Evolutionary conservation across 2,888 invertebrate species (phyloP).

Genomic region (Tetragnatha montana): DNA sequence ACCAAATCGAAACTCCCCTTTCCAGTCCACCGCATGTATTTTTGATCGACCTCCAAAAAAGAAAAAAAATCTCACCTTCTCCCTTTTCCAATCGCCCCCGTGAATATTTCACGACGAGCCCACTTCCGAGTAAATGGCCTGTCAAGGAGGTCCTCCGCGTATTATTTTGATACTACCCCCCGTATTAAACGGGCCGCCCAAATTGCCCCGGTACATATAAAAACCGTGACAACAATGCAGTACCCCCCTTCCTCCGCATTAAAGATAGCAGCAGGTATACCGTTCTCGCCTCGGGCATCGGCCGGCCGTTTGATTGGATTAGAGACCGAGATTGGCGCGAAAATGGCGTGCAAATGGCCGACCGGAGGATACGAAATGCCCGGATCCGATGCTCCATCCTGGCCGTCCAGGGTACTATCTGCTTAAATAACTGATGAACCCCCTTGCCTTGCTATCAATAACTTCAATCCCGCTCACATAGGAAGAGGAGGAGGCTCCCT

Average conservation of each 20-base stretch:
- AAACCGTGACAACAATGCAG: slow-evolving; percentile 52
- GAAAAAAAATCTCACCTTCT: too few relatives aligned
- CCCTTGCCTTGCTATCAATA: slow-evolving; percentile 66
- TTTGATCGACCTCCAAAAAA: too few relatives aligned
- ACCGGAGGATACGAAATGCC: slow-evolving; percentile 68
- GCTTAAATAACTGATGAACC: slow-evolving; percentile 69
- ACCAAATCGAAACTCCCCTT: too few relatives aligned
- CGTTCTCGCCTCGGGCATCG: slow-evolving; percentile 47
- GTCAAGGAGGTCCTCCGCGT: slow-evolving; percentile 45
- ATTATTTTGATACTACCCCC: slow-evolving; percentile 40
- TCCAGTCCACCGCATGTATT: too few relatives aligned
- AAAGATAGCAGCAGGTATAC: slow-evolving; percentile 50
- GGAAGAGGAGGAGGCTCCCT: too few relatives aligned
- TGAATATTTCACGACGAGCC: slow-evolving; percentile 14
- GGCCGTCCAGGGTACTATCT: slow-evolving; percentile 69
- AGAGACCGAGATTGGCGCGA: slow-evolving; percentile 70
- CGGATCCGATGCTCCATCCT: slow-evolving; percentile 30
- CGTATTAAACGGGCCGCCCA: slow-evolving; percentile 30
- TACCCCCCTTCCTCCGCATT: slow-evolving; percentile 54
- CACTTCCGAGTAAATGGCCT: slow-evolving; percentile 54
- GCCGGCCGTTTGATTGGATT: slow-evolving; percentile 63
- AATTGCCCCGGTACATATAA: slow-evolving; percentile 36
- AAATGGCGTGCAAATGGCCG: slow-evolving; percentile 70
- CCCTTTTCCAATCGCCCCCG: background rate
- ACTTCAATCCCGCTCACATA: slow-evolving; percentile 62